phyloP scores from a whole-genome alignment of 2,888 invertebrate species.

The Euphydryas editha region DNA sequence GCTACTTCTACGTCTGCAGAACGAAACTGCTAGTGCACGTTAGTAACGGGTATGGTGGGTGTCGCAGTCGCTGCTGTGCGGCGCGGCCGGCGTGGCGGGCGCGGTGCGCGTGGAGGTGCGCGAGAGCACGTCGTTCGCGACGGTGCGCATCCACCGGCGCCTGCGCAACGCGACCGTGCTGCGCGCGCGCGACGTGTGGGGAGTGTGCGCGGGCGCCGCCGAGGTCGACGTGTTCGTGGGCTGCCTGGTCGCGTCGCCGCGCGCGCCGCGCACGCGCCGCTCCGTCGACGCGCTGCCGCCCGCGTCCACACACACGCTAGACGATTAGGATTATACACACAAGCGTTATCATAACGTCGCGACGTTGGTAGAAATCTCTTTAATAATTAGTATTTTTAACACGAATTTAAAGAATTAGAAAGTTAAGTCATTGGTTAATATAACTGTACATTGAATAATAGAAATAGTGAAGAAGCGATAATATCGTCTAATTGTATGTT shows the following conservation, averaged over 20 bases:
- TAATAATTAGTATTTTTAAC: too few relatives aligned
- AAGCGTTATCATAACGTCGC: too few relatives aligned
- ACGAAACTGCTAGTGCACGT: too few relatives aligned
- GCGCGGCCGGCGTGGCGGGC: slow-evolving; percentile 23
- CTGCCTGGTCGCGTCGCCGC: slow-evolving; percentile 13
- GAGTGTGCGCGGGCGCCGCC: slow-evolving; percentile 26
- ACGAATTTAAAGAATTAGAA: too few relatives aligned
- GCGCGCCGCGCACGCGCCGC: not conserved
- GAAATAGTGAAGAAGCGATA: too few relatives aligned
- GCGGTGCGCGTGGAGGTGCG: slow-evolving; percentile 33
- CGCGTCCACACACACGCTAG: not conserved
- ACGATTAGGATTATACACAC: too few relatives aligned
- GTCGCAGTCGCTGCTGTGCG: slow-evolving; percentile 25
- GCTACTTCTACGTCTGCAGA: too few relatives aligned
- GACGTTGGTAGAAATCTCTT: too few relatives aligned
- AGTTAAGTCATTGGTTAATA: too few relatives aligned
- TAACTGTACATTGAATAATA: too few relatives aligned
- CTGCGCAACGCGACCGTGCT: slow-evolving; percentile 30
- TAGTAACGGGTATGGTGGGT: too few relatives aligned
- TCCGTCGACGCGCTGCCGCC: not conserved
- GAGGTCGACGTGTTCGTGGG: slow-evolving; percentile 24
- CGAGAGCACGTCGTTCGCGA: slow-evolving; percentile 32
- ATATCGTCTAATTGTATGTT: too few relatives aligned
- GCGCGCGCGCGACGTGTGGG: slow-evolving; percentile 23
- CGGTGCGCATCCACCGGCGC: slow-evolving; percentile 27